Percentiles rank a stretch among this genome's conserved stretches.
Conservation (phyloP, 2,797 vertebrate genomes). For the Pseudochirops cupreus region DNA sequence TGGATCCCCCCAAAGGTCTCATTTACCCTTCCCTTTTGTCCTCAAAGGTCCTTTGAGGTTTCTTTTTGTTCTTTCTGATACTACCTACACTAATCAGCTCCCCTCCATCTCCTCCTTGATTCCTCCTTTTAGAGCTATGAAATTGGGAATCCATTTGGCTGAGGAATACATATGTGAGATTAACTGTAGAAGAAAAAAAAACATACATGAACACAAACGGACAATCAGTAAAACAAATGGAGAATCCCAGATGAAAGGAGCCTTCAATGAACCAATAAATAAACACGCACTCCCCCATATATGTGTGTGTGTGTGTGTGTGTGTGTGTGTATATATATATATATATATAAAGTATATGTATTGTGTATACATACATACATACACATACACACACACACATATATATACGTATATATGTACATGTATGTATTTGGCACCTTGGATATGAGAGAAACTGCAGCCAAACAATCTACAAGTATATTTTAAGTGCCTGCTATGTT, state of each 20-base stretch:
- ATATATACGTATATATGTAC: too few relatives aligned
- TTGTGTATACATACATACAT: too few relatives aligned
- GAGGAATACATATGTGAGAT: neutral
- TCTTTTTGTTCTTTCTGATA: neutral
- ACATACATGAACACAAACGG: neutral
- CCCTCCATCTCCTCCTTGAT: neutral
- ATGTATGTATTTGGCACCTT: neutral
- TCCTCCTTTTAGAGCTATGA: constrained; percentile 21
- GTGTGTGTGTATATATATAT: too few relatives aligned
- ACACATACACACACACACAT: too few relatives aligned
- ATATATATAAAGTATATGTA: too few relatives aligned
- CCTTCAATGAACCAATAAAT: neutral
- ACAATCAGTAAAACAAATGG: neutral
- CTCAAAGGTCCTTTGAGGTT: neutral
- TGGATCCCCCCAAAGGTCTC: neutral
- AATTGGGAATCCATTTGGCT: neutral
- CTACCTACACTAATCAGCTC: neutral
- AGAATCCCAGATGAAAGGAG: constrained; percentile 14
- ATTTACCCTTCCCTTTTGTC: neutral
- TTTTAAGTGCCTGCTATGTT: neutral
- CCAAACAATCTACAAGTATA: neutral
- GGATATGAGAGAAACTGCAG: neutral
- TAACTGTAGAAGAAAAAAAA: constrained; percentile 13
- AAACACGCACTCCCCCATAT: too few relatives aligned
- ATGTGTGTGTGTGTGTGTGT: too few relatives aligned